Evolutionary conservation across 2,113 vertebrate genomes (phyloP).

Genomic region (Percina caprodes): DNA sequence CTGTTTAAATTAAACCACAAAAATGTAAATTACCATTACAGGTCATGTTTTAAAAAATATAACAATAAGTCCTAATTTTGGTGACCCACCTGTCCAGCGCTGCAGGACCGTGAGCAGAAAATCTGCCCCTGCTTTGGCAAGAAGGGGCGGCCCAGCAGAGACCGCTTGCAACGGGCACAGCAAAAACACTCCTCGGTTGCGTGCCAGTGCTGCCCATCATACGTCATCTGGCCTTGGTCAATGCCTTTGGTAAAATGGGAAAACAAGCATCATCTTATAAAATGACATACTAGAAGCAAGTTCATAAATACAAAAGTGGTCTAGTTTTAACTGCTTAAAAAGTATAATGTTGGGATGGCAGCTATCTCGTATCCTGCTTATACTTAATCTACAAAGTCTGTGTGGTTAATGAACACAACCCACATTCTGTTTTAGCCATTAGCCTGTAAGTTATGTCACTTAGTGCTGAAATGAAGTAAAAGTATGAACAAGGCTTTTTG

Average conservation of each 20-base stretch:
- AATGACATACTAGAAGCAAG: background rate
- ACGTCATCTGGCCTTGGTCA: slow-evolving; percentile 99
- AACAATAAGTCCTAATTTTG: background rate
- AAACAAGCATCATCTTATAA: background rate
- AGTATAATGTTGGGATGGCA: slow-evolving; percentile 21
- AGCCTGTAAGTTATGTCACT: background rate
- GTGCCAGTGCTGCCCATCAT: slow-evolving; percentile 98
- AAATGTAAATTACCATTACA: too few species aligned
- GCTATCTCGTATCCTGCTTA: background rate
- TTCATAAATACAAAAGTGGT: background rate
- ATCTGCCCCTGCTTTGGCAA: slow-evolving; percentile 98
- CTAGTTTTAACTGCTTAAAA: background rate
- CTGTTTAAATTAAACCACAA: too few species aligned
- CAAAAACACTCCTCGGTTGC: slow-evolving; percentile 98
- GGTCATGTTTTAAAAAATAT: background rate
- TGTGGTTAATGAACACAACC: background rate
- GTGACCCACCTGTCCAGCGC: slow-evolving; percentile 86
- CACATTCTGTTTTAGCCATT: slow-evolving; percentile 20
- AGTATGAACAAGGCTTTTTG: background rate
- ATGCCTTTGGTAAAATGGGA: slow-evolving; percentile 85
- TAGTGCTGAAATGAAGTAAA: slow-evolving; percentile 2
- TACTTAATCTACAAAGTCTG: slow-evolving; percentile 6
- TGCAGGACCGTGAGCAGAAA: slow-evolving; percentile 97
- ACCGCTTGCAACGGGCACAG: slow-evolving; percentile 96
- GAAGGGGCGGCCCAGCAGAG: slow-evolving; percentile 95